Evolutionary conservation across 2,888 invertebrate genomes (phyloP).

Genomic region (Psococerastis gibbosa): DNA sequence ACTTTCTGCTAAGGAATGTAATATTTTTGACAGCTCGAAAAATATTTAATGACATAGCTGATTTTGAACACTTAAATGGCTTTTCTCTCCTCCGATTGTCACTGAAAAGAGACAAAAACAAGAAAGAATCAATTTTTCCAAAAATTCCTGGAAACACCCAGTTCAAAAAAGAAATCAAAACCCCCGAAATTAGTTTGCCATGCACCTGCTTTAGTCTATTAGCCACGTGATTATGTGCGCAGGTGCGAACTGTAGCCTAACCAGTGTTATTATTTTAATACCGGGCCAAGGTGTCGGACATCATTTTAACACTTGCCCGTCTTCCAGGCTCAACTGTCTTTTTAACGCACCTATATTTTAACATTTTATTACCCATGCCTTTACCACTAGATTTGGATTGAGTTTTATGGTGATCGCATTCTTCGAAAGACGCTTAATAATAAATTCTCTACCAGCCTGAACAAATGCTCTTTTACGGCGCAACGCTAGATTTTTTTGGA

Average conservation of each 20-base stretch:
- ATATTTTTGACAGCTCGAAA: too few relatives aligned
- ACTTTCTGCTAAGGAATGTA: too few relatives aligned
- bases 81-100: too few relatives aligned
- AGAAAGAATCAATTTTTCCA: too few relatives aligned
- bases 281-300: neutral
- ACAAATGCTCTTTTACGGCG: neutral
- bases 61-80: too few relatives aligned
- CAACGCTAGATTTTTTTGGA: too few relatives aligned
- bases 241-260: constrained; percentile 9
- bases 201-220: constrained; percentile 9
- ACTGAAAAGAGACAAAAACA: too few relatives aligned
- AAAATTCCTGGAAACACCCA: too few relatives aligned
- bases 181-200: too few relatives aligned
- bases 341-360: constrained; percentile 9
- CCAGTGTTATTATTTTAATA: constrained; percentile 10
- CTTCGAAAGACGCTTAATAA: neutral
- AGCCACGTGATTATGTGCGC: constrained; percentile 7
- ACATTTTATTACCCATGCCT: neutral
- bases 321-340: constrained; percentile 7
- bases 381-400: neutral
- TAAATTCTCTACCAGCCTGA: neutral
- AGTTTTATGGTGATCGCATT: neutral
- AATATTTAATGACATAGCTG: too few relatives aligned
- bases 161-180: too few relatives aligned
- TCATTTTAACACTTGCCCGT: constrained; percentile 9